Percentiles rank a stretch among this genome's conserved stretches.
These are phyloP conservation scores for Ostrea denselamellosa DNA, from an alignment of 1,140 invertebrate species.

Conservation along the genomic window DNA sequence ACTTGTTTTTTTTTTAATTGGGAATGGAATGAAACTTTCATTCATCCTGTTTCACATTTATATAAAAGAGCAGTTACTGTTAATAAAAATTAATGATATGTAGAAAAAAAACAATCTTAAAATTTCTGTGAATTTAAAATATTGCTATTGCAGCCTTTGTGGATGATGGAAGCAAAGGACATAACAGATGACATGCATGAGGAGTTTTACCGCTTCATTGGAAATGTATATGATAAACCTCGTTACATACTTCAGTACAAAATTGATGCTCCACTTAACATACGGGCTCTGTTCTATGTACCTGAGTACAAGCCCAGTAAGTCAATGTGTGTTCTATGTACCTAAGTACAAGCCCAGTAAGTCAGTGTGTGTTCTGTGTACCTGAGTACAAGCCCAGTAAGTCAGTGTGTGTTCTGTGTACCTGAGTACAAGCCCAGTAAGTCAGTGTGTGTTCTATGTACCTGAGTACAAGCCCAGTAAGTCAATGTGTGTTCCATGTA, in stretches of 20 bases:
- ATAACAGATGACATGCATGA: conserved; percentile 91
- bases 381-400: no score
- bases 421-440: no score
- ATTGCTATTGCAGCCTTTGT: conserved; percentile 87
- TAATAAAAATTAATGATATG: no score
- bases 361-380: conserved; percentile 73
- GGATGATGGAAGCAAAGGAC: conserved; percentile 94
- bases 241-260: conserved; percentile 80
- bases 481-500: conserved; percentile 73
- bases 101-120: no score
- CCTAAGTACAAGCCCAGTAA: no score
- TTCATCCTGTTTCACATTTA: no score
- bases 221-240: conserved; percentile 90
- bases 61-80: no score
- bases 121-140: no score
- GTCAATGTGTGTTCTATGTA: conserved; percentile 67
- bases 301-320: conserved; percentile 88
- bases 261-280: conserved; percentile 94
- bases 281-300: conserved; percentile 94
- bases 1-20: conserved; percentile 20
- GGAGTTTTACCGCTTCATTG: conserved; percentile 92
- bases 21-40: no score
- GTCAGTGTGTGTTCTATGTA: conserved; percentile 67
- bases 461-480: no score
- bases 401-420: conserved; percentile 73